phyloP scores from a whole-genome alignment of 1,140 invertebrate species.

The Globodera rostochiensis region DNA sequence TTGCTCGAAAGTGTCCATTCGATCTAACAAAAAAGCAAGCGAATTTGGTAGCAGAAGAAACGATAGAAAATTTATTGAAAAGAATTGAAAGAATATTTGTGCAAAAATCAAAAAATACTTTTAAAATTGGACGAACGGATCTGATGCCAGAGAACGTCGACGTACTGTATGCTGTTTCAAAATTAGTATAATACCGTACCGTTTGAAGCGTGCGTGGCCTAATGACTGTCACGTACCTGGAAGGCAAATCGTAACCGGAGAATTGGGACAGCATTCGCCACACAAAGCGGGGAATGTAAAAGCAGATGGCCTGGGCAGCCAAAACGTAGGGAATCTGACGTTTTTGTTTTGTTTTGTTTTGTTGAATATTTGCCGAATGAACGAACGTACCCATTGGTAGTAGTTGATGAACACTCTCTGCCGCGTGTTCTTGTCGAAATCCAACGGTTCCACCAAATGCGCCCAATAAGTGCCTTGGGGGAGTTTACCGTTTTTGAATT shows the following conservation, averaged over 20 bases:
- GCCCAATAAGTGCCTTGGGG: conserved; percentile 60
- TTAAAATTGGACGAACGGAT: conserved; percentile 40
- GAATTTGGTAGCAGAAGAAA: background rate
- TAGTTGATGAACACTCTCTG: conserved; percentile 53
- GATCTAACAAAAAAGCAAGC: conserved; percentile 39
- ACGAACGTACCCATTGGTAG: conserved; percentile 60
- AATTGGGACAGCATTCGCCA: conserved; percentile 55
- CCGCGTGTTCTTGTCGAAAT: conserved; percentile 55
- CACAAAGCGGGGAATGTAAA: conserved; percentile 61
- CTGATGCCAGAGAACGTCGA: conserved; percentile 27
- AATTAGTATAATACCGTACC: background rate
- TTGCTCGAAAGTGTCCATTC: conserved; percentile 56
- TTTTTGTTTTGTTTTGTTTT: conserved; percentile 1
- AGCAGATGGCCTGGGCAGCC: conserved; percentile 60
- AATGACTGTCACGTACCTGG: background rate
- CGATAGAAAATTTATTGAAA: no score
- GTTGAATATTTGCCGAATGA: background rate
- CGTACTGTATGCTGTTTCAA: conserved; percentile 21
- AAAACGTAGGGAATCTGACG: conserved; percentile 62
- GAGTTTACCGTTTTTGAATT: background rate
- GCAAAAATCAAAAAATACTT: conserved; percentile 29
- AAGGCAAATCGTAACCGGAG: conserved; percentile 62
- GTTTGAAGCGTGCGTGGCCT: background rate
- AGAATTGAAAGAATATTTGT: background rate
- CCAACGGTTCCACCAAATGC: conserved; percentile 51